phyloP scores from a whole-genome alignment of 2,888 invertebrate species.

The Cephalotes varians region DNA sequence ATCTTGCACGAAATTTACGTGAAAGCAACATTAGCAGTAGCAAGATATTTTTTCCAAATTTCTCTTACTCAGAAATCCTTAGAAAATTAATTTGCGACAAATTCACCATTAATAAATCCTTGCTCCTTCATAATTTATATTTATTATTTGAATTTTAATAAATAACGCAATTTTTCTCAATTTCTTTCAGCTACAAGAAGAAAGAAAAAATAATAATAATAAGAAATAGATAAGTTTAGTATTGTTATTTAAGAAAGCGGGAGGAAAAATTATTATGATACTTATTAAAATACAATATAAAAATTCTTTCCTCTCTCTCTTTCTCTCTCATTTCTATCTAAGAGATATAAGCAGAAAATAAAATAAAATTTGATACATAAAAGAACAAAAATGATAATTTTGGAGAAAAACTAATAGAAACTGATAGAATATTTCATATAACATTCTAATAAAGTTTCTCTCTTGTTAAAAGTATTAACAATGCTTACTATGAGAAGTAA shows the following conservation, averaged over 20 bases:
- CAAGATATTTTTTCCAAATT: not conserved
- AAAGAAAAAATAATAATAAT: not conserved
- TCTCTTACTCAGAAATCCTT: not conserved
- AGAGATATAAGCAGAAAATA: too few relatives aligned
- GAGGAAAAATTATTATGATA: not conserved
- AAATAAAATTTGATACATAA: not conserved
- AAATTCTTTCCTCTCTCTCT: too few relatives aligned
- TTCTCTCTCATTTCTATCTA: too few relatives aligned
- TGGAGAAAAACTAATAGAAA: too few relatives aligned
- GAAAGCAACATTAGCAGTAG: not conserved
- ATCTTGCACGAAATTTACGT: conserved; percentile 29
- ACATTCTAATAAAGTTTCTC: not conserved
- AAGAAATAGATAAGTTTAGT: not conserved
- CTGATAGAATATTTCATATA: not conserved
- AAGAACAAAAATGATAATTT: not conserved
- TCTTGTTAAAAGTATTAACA: not conserved
- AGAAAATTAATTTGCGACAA: not conserved
- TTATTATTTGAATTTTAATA: too few relatives aligned
- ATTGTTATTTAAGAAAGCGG: not conserved
- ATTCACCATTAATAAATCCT: too few relatives aligned
- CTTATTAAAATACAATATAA: not conserved
- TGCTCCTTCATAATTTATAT: too few relatives aligned
- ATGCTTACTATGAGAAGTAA: not conserved
- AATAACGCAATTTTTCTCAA: not conserved
- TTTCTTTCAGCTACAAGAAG: not conserved